These are phyloP conservation scores for Furcula furcula DNA, from an alignment of 2,888 invertebrate genomes.

Conservation along the genomic window DNA sequence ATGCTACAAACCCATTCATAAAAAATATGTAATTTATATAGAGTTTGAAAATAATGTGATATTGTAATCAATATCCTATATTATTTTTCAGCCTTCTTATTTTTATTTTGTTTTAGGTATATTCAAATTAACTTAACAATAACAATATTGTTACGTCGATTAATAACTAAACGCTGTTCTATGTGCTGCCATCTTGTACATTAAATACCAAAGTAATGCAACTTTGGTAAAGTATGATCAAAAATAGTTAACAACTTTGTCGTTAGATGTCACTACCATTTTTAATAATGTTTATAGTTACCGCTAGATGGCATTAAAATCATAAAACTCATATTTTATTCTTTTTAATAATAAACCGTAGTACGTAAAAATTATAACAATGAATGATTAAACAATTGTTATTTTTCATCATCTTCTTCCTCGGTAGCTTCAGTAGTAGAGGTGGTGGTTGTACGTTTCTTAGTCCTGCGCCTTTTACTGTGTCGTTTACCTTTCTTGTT, in stretches of 20 bases:
- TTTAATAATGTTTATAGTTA: neutral
- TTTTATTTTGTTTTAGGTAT: neutral
- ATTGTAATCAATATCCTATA: too few species aligned
- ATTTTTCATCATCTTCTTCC: conserved; percentile 44
- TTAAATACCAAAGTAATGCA: neutral
- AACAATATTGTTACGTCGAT: neutral
- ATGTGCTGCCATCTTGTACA: neutral
- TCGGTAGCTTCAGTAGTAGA: conserved; percentile 43
- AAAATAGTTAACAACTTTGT: conserved; percentile 2
- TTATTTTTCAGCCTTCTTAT: too few species aligned
- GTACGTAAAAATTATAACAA: neutral
- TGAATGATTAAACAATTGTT: neutral
- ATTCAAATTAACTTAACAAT: too few species aligned
- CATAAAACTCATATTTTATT: conserved; percentile 1
- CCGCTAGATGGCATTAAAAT: conserved; percentile 20
- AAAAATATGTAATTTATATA: too few species aligned
- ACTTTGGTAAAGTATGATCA: neutral
- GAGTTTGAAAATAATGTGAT: too few species aligned
- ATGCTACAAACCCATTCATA: too few species aligned
- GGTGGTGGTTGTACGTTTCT: conserved; percentile 33
- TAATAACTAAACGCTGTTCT: neutral
- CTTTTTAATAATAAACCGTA: neutral
- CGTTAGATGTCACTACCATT: conserved; percentile 3
- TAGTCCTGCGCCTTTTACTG: conserved; percentile 43
- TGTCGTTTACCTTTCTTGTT: conserved; percentile 53